Percentiles rank a stretch among this genome's conserved stretches.
These are phyloP conservation scores for Linepithema humile DNA, from an alignment of 1,140 invertebrate species.

Conservation along the genomic window DNA sequence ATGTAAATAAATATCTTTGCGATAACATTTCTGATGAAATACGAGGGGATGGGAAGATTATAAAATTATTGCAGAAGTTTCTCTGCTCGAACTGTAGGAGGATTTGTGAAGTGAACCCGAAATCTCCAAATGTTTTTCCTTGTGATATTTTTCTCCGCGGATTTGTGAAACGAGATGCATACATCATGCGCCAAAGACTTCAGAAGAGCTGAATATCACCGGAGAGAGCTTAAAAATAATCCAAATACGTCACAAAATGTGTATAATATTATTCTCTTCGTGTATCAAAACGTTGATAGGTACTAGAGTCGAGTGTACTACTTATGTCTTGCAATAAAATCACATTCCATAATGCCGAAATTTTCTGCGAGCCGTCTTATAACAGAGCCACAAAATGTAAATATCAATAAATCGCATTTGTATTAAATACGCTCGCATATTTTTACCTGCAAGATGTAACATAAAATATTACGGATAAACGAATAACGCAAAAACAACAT, in stretches of 20 bases:
- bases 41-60: not conserved
- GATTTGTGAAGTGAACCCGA: not conserved
- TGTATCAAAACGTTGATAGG: not conserved
- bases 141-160: not conserved
- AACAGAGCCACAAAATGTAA: not conserved
- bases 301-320: not conserved
- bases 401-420: slow-evolving; percentile 1
- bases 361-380: not conserved
- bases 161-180: not conserved
- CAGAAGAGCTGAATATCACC: not conserved
- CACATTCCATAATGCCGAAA: no score
- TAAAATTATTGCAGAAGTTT: slow-evolving; percentile 2
- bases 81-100: slow-evolving; percentile 2
- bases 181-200: not conserved
- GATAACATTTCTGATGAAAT: not conserved
- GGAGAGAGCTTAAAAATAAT: not conserved
- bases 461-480: not conserved
- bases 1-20: not conserved
- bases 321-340: not conserved
- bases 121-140: not conserved
- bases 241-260: not conserved
- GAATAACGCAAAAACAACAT: not conserved
- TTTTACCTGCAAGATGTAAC: not conserved
- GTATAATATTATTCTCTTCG: not conserved
- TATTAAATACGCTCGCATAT: not conserved